Conservation (phyloP, 2,113 vertebrate species). For the Coptodon bakossiorum region DNA sequence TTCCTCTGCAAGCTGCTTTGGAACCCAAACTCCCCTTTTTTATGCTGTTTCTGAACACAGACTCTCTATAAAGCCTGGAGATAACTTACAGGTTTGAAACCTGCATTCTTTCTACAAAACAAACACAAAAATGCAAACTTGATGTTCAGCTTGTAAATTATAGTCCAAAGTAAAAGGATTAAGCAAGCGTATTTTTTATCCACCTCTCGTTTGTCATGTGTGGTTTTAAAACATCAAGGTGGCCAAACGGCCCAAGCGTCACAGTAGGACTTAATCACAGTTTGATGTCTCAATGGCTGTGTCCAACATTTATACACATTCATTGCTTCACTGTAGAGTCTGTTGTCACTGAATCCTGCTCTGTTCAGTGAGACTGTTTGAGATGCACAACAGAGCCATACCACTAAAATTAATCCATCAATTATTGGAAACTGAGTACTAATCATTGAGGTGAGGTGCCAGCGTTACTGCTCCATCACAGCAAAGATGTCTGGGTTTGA, state of each 20-base stretch:
- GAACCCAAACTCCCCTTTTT: background rate
- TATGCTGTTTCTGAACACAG: background rate
- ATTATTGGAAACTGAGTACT: background rate
- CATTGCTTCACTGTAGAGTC: background rate
- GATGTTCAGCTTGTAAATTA: background rate
- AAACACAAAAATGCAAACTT: background rate
- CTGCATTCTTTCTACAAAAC: background rate
- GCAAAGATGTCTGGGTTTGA: background rate
- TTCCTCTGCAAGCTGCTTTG: background rate
- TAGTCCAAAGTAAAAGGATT: background rate
- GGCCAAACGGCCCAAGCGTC: background rate
- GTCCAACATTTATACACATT: background rate
- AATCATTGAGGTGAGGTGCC: background rate
- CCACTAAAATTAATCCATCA: background rate
- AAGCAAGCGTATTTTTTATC: background rate
- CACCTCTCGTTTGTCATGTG: background rate
- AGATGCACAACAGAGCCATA: background rate
- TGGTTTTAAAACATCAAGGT: background rate
- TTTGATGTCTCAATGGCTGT: background rate
- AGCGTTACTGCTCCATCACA: background rate
- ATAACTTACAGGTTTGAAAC: background rate
- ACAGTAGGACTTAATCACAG: background rate
- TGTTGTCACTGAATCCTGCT: background rate
- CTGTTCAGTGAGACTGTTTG: background rate
- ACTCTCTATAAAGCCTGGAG: rapidly evolving